These are phyloP conservation scores for Aphaenogaster rudis DNA, from an alignment of 1,140 invertebrate genomes.

Conservation along the genomic window DNA sequence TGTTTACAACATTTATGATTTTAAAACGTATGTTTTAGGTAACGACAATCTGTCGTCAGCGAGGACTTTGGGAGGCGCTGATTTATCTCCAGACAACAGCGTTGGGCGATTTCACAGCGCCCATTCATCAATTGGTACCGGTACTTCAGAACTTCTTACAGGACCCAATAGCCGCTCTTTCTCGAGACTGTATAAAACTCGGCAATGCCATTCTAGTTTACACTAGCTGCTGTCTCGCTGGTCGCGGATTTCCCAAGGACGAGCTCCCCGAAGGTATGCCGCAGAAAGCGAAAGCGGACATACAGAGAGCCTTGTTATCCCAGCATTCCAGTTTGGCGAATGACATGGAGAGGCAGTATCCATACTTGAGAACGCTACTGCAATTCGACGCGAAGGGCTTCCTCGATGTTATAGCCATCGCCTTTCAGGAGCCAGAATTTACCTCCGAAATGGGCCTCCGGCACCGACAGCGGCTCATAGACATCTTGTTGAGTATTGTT, in stretches of 20 bases:
- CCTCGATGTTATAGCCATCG: conserved; percentile 95
- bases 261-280: conserved; percentile 92
- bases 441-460: conserved; percentile 91
- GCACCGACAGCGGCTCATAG: conserved; percentile 93
- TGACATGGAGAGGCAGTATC: conserved; percentile 91
- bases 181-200: conserved; percentile 87
- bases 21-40: conserved; percentile 78
- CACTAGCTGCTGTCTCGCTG: conserved; percentile 96
- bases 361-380: conserved; percentile 93
- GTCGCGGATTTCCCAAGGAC: conserved; percentile 95
- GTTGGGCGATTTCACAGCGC: conserved; percentile 93
- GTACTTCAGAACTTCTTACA: conserved; percentile 86
- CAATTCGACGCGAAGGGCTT: conserved; percentile 95
- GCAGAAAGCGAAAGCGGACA: conserved; percentile 92
- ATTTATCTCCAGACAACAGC: conserved; percentile 96
- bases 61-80: conserved; percentile 94
- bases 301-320: conserved; percentile 89
- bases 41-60: conserved; percentile 92
- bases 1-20: not conserved
- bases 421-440: conserved; percentile 95
- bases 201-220: conserved; percentile 98
- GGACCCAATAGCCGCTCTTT: conserved; percentile 76
- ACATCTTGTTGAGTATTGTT: conserved; percentile 93
- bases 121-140: conserved; percentile 92
- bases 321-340: conserved; percentile 90